Conservation (phyloP, 2,113 vertebrate genomes). For the Dasyornis broadbenti region DNA sequence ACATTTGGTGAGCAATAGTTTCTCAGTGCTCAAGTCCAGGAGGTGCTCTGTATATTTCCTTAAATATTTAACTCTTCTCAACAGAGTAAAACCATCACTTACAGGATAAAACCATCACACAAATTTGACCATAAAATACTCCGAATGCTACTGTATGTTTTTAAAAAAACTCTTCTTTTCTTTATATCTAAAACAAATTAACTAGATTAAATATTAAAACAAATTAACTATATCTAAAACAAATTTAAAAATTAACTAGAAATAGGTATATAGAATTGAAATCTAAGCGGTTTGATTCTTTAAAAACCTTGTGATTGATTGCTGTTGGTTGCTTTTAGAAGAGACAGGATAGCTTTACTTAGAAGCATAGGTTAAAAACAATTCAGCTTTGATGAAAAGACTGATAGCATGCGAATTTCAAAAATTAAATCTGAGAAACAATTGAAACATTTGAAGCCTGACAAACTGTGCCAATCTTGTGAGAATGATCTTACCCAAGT, state of each 20-base stretch:
- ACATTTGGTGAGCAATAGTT: neutral
- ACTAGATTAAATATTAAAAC: neutral
- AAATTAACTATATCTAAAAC: neutral
- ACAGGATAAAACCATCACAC: neutral
- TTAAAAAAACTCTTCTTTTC: neutral
- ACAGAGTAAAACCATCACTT: neutral
- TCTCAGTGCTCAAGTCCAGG: neutral
- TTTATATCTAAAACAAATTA: neutral
- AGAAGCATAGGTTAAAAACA: neutral
- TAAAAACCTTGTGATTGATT: neutral
- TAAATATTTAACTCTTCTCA: neutral
- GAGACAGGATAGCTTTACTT: neutral
- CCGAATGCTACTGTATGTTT: neutral
- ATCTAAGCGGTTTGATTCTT: neutral
- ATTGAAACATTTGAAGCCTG: neutral
- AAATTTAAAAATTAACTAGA: neutral
- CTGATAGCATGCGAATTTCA: neutral
- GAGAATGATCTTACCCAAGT: neutral
- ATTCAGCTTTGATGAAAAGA: neutral
- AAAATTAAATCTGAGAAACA: neutral
- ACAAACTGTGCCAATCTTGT: neutral
- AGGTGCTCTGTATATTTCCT: neutral
- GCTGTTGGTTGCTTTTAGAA: slow-evolving; percentile 11
- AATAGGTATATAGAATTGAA: neutral
- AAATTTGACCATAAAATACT: neutral